A percentile compares a stretch with the other conserved stretches of the same genome.
Evolutionary conservation across 1,140 invertebrate species (phyloP).

Genomic region (Drosophila malerkotliana): DNA sequence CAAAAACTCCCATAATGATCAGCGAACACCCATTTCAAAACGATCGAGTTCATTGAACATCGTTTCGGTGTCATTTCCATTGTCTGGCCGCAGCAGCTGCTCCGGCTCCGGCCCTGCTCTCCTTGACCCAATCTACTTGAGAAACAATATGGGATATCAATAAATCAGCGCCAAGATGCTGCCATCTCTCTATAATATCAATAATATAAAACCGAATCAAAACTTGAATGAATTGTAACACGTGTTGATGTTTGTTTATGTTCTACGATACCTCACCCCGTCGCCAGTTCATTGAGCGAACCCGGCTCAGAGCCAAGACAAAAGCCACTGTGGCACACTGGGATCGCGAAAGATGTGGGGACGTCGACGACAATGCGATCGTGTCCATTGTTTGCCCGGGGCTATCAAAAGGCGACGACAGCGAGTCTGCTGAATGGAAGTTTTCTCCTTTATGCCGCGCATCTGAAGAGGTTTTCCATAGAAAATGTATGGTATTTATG

Average conservation of each 20-base stretch:
- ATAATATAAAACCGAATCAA: constrained; percentile 48
- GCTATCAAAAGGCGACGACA: constrained; percentile 44
- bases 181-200: constrained; percentile 61
- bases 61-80: constrained; percentile 8
- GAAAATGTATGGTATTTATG: constrained; percentile 70
- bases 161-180: constrained; percentile 68
- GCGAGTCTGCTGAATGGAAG: constrained; percentile 58
- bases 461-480: constrained; percentile 70
- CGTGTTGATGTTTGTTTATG: constrained; percentile 59
- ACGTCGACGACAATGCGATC: constrained; percentile 46
- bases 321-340: constrained; percentile 28
- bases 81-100: constrained; percentile 32
- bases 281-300: constrained; percentile 61
- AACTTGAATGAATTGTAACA: constrained; percentile 79
- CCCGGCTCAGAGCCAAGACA: constrained; percentile 47
- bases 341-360: constrained; percentile 70
- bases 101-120: constrained; percentile 28
- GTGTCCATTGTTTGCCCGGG: constrained; percentile 56
- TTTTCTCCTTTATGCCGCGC: constrained; percentile 50
- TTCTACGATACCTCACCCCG: constrained; percentile 20
- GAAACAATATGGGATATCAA: constrained; percentile 31
- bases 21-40: constrained; percentile 20
- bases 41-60: constrained; percentile 31
- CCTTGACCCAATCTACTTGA: constrained; percentile 65
- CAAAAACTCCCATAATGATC: constrained; percentile 5